A percentile compares a stretch with the other conserved stretches of the same genome.
phyloP scores from a whole-genome alignment of 1,140 invertebrate species.

The Nasonia giraulti region DNA sequence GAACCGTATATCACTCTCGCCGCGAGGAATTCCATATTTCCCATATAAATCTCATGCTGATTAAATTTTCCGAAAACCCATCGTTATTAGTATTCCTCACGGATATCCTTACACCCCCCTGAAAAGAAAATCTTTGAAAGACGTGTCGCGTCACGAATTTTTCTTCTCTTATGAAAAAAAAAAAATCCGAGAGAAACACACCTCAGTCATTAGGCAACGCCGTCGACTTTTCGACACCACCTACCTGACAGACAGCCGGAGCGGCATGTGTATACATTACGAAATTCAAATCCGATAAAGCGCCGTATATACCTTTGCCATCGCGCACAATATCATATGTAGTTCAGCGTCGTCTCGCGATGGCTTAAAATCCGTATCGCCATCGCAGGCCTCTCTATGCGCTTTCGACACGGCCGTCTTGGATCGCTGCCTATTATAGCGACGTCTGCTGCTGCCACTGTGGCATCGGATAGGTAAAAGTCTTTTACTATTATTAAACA shows the following conservation, averaged over 20 bases:
- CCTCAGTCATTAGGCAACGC: too few relatives aligned
- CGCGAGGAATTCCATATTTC: neutral
- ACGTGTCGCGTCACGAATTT: too few relatives aligned
- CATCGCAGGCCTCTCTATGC: neutral
- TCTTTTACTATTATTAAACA: conserved; percentile 45
- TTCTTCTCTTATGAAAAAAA: too few relatives aligned
- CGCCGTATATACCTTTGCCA: neutral
- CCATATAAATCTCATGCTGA: neutral
- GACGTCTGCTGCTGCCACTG: neutral
- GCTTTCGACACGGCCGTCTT: conserved; percentile 7
- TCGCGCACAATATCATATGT: neutral
- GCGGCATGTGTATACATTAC: neutral
- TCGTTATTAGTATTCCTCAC: neutral
- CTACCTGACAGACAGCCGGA: too few relatives aligned
- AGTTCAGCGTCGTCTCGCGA: neutral
- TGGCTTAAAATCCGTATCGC: neutral
- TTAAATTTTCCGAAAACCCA: neutral
- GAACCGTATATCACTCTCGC: neutral
- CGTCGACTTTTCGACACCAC: too few relatives aligned
- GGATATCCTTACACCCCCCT: too few relatives aligned
- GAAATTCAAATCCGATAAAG: conserved; percentile 29
- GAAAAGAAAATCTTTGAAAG: neutral
- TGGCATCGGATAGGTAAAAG: conserved; percentile 19
- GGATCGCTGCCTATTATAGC: conserved; percentile 39
- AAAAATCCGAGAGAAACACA: too few relatives aligned